These are phyloP conservation scores for Carcharodon carcharias DNA, from an alignment of 2,797 vertebrate species.

Conservation along the genomic window DNA sequence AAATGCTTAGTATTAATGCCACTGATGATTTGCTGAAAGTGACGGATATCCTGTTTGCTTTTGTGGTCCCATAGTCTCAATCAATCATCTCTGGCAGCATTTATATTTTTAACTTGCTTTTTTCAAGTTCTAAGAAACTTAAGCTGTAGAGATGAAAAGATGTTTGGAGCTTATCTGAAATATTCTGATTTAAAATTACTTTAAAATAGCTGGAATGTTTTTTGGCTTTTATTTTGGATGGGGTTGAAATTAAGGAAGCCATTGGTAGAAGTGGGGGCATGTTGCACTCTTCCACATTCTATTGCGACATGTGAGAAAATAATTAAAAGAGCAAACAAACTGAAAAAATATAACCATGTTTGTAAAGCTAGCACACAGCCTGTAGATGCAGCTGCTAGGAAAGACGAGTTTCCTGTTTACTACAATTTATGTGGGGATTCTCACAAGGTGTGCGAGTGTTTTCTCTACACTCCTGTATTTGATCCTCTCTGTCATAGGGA, in stretches of 20 bases:
- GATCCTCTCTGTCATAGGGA: background rate
- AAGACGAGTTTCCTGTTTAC: slow-evolving; percentile 18
- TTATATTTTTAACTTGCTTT: background rate
- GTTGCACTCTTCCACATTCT: background rate
- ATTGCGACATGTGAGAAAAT: background rate
- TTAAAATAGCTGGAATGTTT: background rate
- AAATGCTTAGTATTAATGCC: background rate
- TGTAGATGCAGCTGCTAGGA: slow-evolving; percentile 9
- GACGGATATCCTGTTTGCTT: slow-evolving; percentile 20
- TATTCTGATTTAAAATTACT: background rate
- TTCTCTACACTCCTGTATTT: too few species aligned
- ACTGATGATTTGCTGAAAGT: background rate
- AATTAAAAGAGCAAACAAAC: background rate
- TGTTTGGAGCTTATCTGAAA: background rate
- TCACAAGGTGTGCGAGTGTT: background rate
- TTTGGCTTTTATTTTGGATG: background rate
- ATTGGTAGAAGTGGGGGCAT: background rate
- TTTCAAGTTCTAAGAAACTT: background rate
- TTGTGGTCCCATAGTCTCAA: slow-evolving; percentile 1
- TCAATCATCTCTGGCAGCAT: background rate
- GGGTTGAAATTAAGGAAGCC: background rate
- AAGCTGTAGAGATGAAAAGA: background rate
- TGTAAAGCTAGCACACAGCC: background rate
- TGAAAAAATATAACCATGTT: background rate
- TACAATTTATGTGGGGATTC: background rate